Evolutionary conservation across 2,113 vertebrate genomes (phyloP), one percentile per base, ranked within the genome.

Genomic region (Archilochus colubris): DNA sequence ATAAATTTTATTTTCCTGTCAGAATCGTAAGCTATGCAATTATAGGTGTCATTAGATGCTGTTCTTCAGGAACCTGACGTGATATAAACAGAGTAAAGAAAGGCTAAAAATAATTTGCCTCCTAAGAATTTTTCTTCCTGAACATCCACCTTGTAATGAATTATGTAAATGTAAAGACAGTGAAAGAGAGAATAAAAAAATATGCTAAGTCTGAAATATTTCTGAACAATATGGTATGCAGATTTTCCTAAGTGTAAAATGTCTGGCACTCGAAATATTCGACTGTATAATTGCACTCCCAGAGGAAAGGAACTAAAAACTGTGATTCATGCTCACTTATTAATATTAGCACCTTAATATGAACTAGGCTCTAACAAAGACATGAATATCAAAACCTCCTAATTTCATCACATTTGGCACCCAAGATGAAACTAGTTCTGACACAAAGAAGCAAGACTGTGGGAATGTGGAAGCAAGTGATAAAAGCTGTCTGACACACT

Each of bases 401-500:
- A 43, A 87, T 64, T 82, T 92, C 63, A 91, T 73, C 66, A 43
- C 22, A 73, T 61, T 85, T 92, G 43, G 46, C 84, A 88, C 17
- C 20, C 48, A 55, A 70, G 84, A 93, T 7, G 22, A 94, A 94
- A 93, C 83, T 15, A 95, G 64, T 61, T 70, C 73, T 75, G 53
- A 88, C 80, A 87, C 46, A 82, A 82, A 80, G 62, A 82, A 82
- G 46, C 13, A 64, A 33, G 58, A 64, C 33, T 53, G 62, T 36
- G 43, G 70, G 69, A 91, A 79, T 12, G 14, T 6, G 74, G 33
- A 82, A 83, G 25, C 3, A 3, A 75, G 57, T 40, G 64, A 86
- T 72, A 93, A 91, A 67, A 88, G 27, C 28, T 62, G 89, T 76
- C 81, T 94, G 78, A 92, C 62, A 63, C 27, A 51, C 36, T 91